Percentiles rank a stretch among this genome's conserved stretches.
These are phyloP conservation scores for Cylas formicarius DNA, from an alignment of 1,140 invertebrate species.

Conservation along the genomic window DNA sequence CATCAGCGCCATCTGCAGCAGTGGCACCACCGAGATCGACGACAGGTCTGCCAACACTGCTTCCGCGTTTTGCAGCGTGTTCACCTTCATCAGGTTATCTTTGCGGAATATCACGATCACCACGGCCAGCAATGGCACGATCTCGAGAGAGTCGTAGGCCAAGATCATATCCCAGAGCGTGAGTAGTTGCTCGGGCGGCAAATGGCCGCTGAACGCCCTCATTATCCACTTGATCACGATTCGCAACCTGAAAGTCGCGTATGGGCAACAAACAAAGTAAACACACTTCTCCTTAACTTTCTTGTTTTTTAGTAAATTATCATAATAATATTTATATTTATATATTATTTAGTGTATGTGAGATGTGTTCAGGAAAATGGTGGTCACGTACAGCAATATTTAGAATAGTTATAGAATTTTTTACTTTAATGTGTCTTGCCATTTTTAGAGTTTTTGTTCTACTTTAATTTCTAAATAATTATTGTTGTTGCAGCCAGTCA, in stretches of 20 bases:
- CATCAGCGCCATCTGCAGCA: slow-evolving; percentile 63
- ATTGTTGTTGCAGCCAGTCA: background rate
- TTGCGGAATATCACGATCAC: slow-evolving; percentile 87
- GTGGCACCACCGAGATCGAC: slow-evolving; percentile 79
- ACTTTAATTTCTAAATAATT: background rate
- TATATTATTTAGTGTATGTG: too few species aligned
- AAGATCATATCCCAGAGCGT: slow-evolving; percentile 86
- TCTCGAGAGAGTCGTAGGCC: slow-evolving; percentile 85
- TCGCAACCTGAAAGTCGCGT: slow-evolving; percentile 64
- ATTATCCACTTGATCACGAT: slow-evolving; percentile 95
- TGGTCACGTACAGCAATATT: too few species aligned
- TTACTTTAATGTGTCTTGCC: too few species aligned
- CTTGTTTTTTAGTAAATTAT: background rate
- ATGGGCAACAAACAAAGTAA: too few species aligned
- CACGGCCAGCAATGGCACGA: slow-evolving; percentile 78
- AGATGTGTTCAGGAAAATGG: too few species aligned
- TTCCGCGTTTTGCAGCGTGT: slow-evolving; percentile 77
- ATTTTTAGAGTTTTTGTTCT: too few species aligned
- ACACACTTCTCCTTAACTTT: background rate
- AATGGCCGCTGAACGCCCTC: slow-evolving; percentile 86
- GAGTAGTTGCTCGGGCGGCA: slow-evolving; percentile 85
- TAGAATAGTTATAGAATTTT: too few species aligned
- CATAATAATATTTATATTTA: background rate
- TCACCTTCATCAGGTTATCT: slow-evolving; percentile 85
- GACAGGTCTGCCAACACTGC: slow-evolving; percentile 85